Evolutionary conservation across 2,888 invertebrate genomes (phyloP), one percentile per base, ranked within the genome.

Genomic region (Siphonodentalium dalli): DNA sequence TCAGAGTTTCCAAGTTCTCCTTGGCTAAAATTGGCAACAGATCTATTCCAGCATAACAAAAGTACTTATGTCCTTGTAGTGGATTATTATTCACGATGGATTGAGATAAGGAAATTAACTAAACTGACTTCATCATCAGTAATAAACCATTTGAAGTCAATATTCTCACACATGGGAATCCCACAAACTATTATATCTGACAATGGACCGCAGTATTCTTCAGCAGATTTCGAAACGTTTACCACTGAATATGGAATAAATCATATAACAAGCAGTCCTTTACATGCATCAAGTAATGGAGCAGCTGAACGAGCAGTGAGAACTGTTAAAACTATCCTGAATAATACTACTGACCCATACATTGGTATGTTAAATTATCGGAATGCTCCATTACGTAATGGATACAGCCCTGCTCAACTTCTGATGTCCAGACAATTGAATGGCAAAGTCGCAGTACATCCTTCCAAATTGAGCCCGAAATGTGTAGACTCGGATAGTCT

Each of bases 351-450:
- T 0, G 68, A 72, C 40, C 54, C 62, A n/a, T 64, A 65, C 47
- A 41, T 62, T 28, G 66, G 61, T 3, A 53, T 72, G 26, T 48
- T 73, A 41, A 63, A 61, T 15, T 66, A 66, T 40, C 49, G 71
- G 2, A 46, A 63, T 4, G 61, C 68, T 15, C 66, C 70, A 18
- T 44, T 70, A 23, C 51, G 58, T 15, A 64, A 62, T 39, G 68
- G 71, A 11, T 66, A 59, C 41, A 67, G 63, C 23, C 70, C 74
- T 15, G 65, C 68, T 3, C 69, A 73, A 54, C 53, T 75, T 7
- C 61, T 71, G 7, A 63, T 72, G 60, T 68, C 68, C n/a, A 27
- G 71, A 24, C 62, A 61, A 35, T 51, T 72, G 28, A 46, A 66
- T 35, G 59, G 64, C 40, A 43, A 55, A 7, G 37, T 71, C 1